phyloP scores from a whole-genome alignment of 2,888 invertebrate species.

The Macrosiphum euphorbiae region DNA sequence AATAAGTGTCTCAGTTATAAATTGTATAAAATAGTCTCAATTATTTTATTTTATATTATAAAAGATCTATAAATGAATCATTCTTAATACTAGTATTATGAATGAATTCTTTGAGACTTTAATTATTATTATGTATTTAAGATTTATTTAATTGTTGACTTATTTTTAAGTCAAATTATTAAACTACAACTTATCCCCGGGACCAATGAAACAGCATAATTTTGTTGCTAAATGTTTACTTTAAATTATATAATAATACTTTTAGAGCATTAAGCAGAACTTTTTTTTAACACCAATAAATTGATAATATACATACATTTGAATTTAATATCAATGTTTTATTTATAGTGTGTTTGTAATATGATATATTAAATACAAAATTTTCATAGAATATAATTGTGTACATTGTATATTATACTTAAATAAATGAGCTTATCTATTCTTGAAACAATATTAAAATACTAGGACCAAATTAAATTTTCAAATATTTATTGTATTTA shows the following conservation, averaged over 20 bases:
- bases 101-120: not conserved
- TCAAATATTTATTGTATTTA: not conserved
- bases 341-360: not conserved
- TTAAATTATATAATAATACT: not conserved
- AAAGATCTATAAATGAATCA: not conserved
- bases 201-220: constrained; percentile 3
- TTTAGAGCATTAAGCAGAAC: not conserved
- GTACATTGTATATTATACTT: not conserved
- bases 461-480: not conserved
- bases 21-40: not conserved
- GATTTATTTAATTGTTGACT: constrained; percentile 12
- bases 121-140: constrained; percentile 14
- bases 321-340: no score
- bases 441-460: not conserved
- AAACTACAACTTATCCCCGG: not conserved
- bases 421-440: not conserved
- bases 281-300: no score
- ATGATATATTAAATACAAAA: not conserved
- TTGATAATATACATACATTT: no score
- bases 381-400: not conserved
- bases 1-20: not conserved
- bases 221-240: constrained; percentile 7
- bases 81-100: not conserved
- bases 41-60: not conserved
- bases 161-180: constrained; percentile 2